These are phyloP conservation scores for Odontamblyopus lacepedii DNA, from an alignment of 2,797 vertebrate species.

Conservation along the genomic window DNA sequence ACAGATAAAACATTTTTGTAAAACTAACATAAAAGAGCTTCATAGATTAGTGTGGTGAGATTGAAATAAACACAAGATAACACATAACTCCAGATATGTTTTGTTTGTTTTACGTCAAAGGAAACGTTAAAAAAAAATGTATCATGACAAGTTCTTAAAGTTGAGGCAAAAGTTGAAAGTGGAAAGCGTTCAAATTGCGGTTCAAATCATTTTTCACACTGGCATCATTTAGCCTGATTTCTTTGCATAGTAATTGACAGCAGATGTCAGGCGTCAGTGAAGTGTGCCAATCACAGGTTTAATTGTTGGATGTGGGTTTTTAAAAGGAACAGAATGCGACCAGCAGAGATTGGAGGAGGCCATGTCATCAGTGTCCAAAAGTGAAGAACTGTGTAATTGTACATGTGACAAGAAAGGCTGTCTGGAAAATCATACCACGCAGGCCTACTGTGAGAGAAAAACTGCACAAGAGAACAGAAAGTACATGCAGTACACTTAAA, in stretches of 20 bases:
- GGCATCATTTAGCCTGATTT: conserved; percentile 7
- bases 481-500: conserved; percentile 15
- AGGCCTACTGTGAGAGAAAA: conserved; percentile 4
- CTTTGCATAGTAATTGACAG: conserved; percentile 18
- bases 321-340: conserved; percentile 12
- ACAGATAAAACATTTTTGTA: too few species aligned
- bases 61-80: too few species aligned
- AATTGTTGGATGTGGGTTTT: conserved; percentile 10
- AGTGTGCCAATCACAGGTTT: conserved; percentile 17
- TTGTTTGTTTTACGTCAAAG: too few species aligned
- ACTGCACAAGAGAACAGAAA: conserved; percentile 27
- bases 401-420: conserved; percentile 24
- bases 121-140: too few species aligned
- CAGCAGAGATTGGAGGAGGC: conserved; percentile 8
- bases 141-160: too few species aligned
- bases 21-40: too few species aligned
- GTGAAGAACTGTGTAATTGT: conserved; percentile 15
- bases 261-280: conserved; percentile 18
- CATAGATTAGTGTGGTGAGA: too few species aligned
- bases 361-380: conserved; percentile 15
- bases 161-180: too few species aligned
- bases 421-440: conserved; percentile 35
- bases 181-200: too few species aligned
- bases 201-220: conserved; percentile 18
- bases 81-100: too few species aligned